These are phyloP conservation scores for Eupristina koningsbergeri DNA, from an alignment of 1,140 invertebrate species.

Conservation along the genomic window DNA sequence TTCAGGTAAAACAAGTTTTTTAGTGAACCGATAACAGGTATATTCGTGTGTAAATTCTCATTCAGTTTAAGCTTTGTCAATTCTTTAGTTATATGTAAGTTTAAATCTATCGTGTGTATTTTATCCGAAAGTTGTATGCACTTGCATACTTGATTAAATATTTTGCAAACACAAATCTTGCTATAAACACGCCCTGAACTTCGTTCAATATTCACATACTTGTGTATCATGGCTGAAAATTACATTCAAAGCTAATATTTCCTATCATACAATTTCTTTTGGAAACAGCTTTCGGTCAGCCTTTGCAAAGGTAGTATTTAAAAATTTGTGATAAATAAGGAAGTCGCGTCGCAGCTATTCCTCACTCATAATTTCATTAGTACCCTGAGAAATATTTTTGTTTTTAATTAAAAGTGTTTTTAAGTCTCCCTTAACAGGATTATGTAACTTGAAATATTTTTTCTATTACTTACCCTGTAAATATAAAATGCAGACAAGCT, in stretches of 20 bases:
- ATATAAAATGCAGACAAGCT: not conserved
- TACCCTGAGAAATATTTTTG: not conserved
- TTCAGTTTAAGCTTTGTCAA: not conserved
- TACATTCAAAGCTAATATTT: not conserved
- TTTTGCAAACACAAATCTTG: not conserved
- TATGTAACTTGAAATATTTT: not conserved
- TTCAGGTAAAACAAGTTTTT: not conserved
- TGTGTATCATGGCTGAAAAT: not conserved
- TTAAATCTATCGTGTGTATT: not conserved
- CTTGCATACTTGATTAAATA: not conserved
- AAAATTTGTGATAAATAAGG: not conserved
- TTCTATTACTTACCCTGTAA: not conserved
- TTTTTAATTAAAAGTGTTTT: conserved; percentile 13
- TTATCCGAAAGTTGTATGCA: not conserved
- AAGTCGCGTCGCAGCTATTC: not conserved
- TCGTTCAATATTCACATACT: not conserved
- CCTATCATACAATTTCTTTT: not conserved
- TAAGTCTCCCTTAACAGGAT: not conserved
- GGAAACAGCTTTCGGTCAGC: not conserved
- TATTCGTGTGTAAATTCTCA: not conserved
- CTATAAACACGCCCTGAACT: not conserved
- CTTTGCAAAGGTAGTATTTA: not conserved
- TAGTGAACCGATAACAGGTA: not conserved
- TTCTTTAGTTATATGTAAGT: not conserved
- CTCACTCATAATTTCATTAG: not conserved